A percentile compares a stretch with the other conserved stretches of the same genome.
Evolutionary conservation across 2,113 vertebrate species (phyloP).

Genomic region (Synodontis membranacea): DNA sequence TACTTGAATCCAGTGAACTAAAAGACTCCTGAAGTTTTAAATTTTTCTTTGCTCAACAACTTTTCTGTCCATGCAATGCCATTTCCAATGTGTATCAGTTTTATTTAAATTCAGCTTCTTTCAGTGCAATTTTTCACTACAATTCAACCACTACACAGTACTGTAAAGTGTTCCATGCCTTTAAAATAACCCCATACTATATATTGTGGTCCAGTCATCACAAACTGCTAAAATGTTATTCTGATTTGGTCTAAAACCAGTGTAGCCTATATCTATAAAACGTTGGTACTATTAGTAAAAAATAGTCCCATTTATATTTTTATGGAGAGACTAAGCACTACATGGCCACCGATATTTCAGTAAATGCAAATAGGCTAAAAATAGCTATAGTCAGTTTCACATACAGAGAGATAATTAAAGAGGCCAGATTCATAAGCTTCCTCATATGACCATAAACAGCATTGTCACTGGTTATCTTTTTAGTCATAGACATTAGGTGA

Average conservation of each 20-base stretch:
- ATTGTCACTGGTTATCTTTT: not conserved
- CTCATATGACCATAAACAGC: not conserved
- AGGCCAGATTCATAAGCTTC: not conserved
- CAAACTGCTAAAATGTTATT: not conserved
- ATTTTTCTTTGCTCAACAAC: not conserved
- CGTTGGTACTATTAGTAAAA: not conserved
- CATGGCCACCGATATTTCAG: not conserved
- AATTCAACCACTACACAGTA: not conserved
- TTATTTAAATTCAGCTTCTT: not conserved
- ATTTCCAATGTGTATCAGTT: not conserved
- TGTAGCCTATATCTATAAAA: not conserved
- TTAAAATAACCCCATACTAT: not conserved
- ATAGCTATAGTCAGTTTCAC: constrained; percentile 11
- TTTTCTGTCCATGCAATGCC: not conserved
- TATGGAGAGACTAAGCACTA: not conserved
- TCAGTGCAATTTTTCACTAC: too few relatives aligned
- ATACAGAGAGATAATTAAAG: not conserved
- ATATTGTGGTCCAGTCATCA: not conserved
- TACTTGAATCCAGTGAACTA: not conserved
- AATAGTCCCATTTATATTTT: not conserved
- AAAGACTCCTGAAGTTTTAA: not conserved
- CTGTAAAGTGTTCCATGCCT: not conserved
- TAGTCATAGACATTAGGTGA: not conserved
- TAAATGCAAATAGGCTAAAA: constrained; percentile 17
- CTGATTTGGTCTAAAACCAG: not conserved